Evolutionary conservation across 2,888 invertebrate species (phyloP).

Genomic region (Macaria notata): DNA sequence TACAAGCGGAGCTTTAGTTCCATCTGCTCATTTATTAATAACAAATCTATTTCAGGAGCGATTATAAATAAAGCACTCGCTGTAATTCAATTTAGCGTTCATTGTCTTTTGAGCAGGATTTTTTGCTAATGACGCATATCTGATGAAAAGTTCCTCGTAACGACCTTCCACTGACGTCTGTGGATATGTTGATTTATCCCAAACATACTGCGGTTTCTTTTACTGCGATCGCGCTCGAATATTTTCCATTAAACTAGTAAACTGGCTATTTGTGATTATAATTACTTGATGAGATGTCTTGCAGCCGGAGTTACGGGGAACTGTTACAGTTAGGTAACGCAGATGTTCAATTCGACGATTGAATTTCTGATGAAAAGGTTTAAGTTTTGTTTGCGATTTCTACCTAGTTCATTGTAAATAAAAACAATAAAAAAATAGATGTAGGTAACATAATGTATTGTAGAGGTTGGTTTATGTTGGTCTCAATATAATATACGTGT

Average conservation of each 20-base stretch:
- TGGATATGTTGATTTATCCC: conserved; percentile 8
- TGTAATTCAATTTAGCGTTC: conserved; percentile 14
- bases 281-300: conserved; percentile 20
- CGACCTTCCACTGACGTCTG: conserved; percentile 4
- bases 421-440: background rate
- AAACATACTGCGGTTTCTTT: conserved; percentile 10
- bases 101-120: conserved; percentile 15
- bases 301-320: background rate
- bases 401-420: background rate
- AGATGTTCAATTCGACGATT: conserved; percentile 5
- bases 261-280: conserved; percentile 11
- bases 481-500: too few relatives aligned
- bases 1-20: conserved; percentile 11
- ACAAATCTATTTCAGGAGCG: conserved; percentile 11
- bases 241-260: conserved; percentile 9
- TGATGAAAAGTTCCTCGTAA: conserved; percentile 3
- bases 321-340: conserved; percentile 3
- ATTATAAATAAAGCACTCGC: conserved; percentile 18
- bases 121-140: conserved; percentile 7
- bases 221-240: conserved; percentile 3
- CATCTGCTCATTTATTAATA: conserved; percentile 13
- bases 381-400: background rate
- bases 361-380: too few relatives aligned
- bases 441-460: too few relatives aligned
- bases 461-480: too few relatives aligned